Evolutionary conservation across 37 sponge, comb jelly and placozoan species (phyloP), one percentile per base, ranked within the genome.

Genomic region (Ianthella basta): DNA sequence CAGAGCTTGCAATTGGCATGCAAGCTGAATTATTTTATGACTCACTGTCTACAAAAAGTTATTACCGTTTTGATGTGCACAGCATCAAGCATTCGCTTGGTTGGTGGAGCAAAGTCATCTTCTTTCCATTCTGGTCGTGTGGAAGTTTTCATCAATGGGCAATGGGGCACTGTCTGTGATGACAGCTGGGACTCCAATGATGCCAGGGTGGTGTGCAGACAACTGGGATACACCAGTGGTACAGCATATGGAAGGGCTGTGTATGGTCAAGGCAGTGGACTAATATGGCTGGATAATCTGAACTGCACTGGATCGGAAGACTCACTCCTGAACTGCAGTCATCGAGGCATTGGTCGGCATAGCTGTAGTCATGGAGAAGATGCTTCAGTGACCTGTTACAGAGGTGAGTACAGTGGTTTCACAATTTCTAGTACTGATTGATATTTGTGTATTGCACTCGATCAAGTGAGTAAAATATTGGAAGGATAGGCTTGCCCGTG

Each of bases 91-190:
- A 2, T 61, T 10, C 64, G 29, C 14, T 61, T 61, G 24, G 29
- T n/a, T 61, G n/a, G 27, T 27, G 64, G 64, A 29, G 27, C 64
- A 3, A 61, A 61, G 64, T 61, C 64, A n/a, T 13, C 24, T 5
- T 61, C 64, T 27, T 61, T 61, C 29, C 64, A 61, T 61, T n/a
- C 64, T 61, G 64, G 64, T 61, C 24, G 64, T 29, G 64, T 61
- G 64, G 64, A 61, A 12, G 29, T 61, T 29, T 61, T 29, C 64
- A 61, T 61, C 14, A 61, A 61, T 10, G 64, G 64, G 29, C 64
- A 61, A 61, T 61, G 64, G 64, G 64, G 64, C 24, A 61, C 64
- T 61, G 14, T 61, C 25, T 61, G 64, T 61, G 64, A 61, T 10
- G 14, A 61, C 64, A 29, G 27, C 25, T 61, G 64, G 64, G 10